Conservation (phyloP, 2,113 vertebrate genomes). For the Corynorhinus townsendii region DNA sequence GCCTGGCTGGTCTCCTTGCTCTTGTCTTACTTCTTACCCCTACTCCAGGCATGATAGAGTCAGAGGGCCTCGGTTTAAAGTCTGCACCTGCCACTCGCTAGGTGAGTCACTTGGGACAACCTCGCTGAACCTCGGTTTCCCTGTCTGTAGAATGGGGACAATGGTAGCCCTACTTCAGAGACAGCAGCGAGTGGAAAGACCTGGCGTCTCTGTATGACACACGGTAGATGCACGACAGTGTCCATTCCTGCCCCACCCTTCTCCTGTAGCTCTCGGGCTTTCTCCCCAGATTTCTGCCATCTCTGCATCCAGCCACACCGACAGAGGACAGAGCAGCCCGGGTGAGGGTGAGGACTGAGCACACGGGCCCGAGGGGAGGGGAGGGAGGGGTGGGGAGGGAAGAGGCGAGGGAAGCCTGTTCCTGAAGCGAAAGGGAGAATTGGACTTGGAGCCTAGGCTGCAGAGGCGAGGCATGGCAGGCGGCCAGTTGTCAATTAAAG, state of each 20-base stretch:
- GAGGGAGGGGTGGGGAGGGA: not conserved
- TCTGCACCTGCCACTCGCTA: not conserved
- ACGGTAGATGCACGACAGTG: rapidly evolving
- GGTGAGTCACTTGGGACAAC: not conserved
- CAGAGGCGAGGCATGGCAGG: constrained; percentile 48
- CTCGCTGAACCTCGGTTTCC: not conserved
- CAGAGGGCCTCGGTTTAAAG: not conserved
- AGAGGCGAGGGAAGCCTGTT: not conserved
- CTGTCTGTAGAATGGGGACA: not conserved
- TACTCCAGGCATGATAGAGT: not conserved
- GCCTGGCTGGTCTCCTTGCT: not conserved
- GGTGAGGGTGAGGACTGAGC: not conserved
- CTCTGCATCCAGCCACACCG: not conserved
- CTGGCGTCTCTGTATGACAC: rapidly evolving
- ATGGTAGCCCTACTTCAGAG: not conserved
- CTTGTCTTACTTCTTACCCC: not conserved
- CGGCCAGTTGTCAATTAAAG: constrained; percentile 75
- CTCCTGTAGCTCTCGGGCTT: not conserved
- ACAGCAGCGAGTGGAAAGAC: not conserved
- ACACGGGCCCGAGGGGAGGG: not conserved
- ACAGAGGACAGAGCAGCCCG: not conserved
- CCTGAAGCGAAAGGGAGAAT: constrained; percentile 12
- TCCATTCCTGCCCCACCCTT: not conserved
- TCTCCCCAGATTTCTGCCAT: not conserved
- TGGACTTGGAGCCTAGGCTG: not conserved